Evolutionary conservation across 2,113 vertebrate genomes (phyloP), one percentile per base, ranked within the genome.

Genomic region (Phoenicopterus ruber): DNA sequence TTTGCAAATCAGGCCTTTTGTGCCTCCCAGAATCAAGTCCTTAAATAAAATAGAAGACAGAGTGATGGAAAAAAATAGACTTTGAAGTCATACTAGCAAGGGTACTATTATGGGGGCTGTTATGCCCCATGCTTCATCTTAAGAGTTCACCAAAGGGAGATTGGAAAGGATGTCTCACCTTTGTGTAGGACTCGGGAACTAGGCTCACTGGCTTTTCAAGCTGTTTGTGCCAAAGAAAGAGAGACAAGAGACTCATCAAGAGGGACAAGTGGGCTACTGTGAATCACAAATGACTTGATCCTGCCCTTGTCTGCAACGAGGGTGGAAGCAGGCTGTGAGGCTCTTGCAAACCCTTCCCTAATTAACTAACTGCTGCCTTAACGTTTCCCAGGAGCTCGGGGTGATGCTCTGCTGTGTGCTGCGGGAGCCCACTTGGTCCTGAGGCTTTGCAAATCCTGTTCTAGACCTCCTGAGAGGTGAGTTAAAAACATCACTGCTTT

Each of bases 1-100:
- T 95, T 88, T 83, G 46, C 29, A 89, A 91, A 93, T 93, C 69
- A 82, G 81, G 77, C 70, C 57, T 79, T 94, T 94, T 92, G 65
- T 94, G 65, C 47, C 52, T 82, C 54, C 44, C 13, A 26, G 73
- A 94, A 86, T 83, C 42, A 88, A 86, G 71, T 24, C 82, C 67
- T 90, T 92, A 77, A 80, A 61, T 71, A 66, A 79, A 71, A 74
- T 8, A 73, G 49, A 49, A 90, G 82, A 65, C 10, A 42, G 29
- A 76, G 16, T 36, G 72, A 69, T 69, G 26, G 3, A 15, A 29
- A 87, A 84, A 89, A 79, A 28, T 10, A 74, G 34, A 59, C 46
- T 42, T 87, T 49, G 31, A 69, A 91, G 13, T 76, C 34, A 6
- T 82, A 29, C 10, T 36, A 65, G 10, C 54, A 65, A 91, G 40